Conservation (phyloP, 2,888 invertebrate genomes). For the Habroteleia sp. region DNA sequence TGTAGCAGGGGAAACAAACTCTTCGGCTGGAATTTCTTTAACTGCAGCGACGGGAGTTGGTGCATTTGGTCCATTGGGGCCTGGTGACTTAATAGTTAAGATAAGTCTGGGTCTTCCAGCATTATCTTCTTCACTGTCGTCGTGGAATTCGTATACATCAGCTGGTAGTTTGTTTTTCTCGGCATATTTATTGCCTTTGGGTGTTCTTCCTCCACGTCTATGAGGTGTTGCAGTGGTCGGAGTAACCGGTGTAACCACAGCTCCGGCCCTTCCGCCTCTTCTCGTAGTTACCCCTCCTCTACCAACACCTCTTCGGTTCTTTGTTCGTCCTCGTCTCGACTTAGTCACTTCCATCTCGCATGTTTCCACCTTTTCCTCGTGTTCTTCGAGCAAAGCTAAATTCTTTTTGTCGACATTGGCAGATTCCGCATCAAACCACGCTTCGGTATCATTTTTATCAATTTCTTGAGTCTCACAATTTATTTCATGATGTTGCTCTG, state of each 20-base stretch:
- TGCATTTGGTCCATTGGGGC: conserved; percentile 79
- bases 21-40: conserved; percentile 83
- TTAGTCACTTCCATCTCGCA: conserved; percentile 74
- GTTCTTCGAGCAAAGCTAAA: conserved; percentile 72
- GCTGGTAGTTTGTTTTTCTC: conserved; percentile 84
- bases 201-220: conserved; percentile 80
- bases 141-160: conserved; percentile 95
- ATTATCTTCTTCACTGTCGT: conserved; percentile 90
- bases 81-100: conserved; percentile 90
- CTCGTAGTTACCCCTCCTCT: conserved; percentile 84
- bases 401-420: conserved; percentile 74
- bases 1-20: conserved; percentile 82
- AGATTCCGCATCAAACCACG: conserved; percentile 74
- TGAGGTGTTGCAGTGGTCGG: conserved; percentile 38
- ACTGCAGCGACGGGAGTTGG: conserved; percentile 81
- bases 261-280: conserved; percentile 80
- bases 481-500: conserved; percentile 67
- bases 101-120: conserved; percentile 87
- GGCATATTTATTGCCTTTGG: conserved; percentile 76
- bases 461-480: conserved; percentile 70
- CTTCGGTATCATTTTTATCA: conserved; percentile 72
- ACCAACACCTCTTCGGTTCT: conserved; percentile 75
- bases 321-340: conserved; percentile 67
- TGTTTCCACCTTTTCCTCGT: conserved; percentile 78
- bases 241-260: background rate